Evolutionary conservation across 2,797 vertebrate species (phyloP).

Genomic region (Tauraco hartlaubi): DNA sequence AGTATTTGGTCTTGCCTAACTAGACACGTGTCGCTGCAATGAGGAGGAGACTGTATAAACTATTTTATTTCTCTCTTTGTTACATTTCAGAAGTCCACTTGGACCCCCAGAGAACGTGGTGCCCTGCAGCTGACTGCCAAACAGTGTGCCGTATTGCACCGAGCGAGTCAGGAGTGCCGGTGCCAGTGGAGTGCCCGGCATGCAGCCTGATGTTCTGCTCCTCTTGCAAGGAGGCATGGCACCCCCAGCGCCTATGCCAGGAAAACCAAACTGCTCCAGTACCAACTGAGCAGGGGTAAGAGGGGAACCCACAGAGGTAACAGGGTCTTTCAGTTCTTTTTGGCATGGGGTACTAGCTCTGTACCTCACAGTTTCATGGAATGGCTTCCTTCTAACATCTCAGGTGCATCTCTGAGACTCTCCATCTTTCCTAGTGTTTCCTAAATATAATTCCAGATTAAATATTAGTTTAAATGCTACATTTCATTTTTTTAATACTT

Average conservation of each 20-base stretch:
- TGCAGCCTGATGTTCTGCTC: constrained; percentile 91
- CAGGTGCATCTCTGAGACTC: too few relatives aligned
- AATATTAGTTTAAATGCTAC: too few relatives aligned
- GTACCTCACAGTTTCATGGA: neutral
- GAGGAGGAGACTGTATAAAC: neutral
- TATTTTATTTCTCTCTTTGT: neutral
- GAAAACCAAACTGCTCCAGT: constrained; percentile 79
- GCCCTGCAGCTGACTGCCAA: constrained; percentile 91
- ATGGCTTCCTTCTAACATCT: too few relatives aligned
- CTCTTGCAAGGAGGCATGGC: constrained; percentile 89
- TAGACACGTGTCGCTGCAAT: neutral
- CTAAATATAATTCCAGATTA: too few relatives aligned
- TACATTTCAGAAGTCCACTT: constrained; percentile 87
- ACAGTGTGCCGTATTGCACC: constrained; percentile 85
- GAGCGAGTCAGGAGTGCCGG: constrained; percentile 75
- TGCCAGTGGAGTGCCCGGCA: constrained; percentile 83
- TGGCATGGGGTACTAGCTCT: neutral
- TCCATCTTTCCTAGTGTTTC: too few relatives aligned
- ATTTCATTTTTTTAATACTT: too few relatives aligned
- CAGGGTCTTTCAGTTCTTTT: neutral
- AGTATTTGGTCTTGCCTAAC: neutral
- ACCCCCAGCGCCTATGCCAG: constrained; percentile 81
- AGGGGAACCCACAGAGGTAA: neutral
- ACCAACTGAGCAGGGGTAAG: constrained; percentile 86
- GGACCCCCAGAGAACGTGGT: constrained; percentile 93